Base-by-base conservation (phyloP, 2,797 vertebrate genomes). In the Rhinatrema bivittatum region DNA sequence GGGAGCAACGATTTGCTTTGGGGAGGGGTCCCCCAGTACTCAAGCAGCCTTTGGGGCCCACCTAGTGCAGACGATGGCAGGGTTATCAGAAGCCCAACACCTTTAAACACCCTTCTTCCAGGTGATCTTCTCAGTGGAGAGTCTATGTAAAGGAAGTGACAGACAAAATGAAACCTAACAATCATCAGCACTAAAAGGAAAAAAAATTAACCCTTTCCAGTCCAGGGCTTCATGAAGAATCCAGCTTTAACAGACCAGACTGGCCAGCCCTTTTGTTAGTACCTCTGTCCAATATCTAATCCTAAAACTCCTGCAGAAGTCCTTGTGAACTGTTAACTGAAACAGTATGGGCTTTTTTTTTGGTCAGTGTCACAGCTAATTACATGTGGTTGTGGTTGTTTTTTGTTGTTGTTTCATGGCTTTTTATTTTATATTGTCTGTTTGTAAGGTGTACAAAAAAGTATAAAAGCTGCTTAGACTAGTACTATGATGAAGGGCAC, bases 61-160 rank as follows among this genome's bases (percentile, higher is more conserved):
- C 89, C 93, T 2, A 82, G 83, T 30, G 53, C 89, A 25, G 95
- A 97, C 1, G 93, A 98, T 1, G 66, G 81, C 64, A 77, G 91
- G 16, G 88, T 93, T 36, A 94, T 97, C 2, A 91, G 91, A 19
- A 96, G 92, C 70, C 94, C 94, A 37, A 93, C 91, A 18, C 83
- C 89, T 18, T 86, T 96, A 31, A 95, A 92, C 77, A 97, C 92
- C 26, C 84, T 97, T 67, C 87, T 97, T 51, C 94, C 94, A 2
- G 92, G 91, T 58, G 94, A 97, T 68, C 87, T 97, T 62, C 88
- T 97, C 61, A 96, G 91, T 3, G 94, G 94, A 46, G 94, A 97
- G 72, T 93, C 91, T 78, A 89, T 97, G 74, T 96, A 90, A 87
- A 77, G 70, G 30, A 42, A 42, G 3, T 67, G 62, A 64, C 74